These are phyloP conservation scores for Drosophila seguyi DNA, from an alignment of 1,140 invertebrate genomes.

Conservation along the genomic window DNA sequence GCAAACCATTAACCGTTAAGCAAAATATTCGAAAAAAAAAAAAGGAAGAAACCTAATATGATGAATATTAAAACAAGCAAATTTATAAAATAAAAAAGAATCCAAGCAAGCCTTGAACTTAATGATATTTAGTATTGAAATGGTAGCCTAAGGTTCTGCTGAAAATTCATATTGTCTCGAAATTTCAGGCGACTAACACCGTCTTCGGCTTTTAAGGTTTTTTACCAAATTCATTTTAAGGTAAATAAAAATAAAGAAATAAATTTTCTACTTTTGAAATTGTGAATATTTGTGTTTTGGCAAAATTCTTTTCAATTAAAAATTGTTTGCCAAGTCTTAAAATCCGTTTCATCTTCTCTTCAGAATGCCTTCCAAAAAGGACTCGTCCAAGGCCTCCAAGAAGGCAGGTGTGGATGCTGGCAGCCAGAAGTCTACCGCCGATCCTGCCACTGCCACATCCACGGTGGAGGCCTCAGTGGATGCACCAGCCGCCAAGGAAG, in stretches of 20 bases:
- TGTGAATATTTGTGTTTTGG: not conserved
- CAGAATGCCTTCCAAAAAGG: constrained; percentile 43
- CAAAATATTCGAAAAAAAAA: constrained; percentile 7
- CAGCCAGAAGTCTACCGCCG: not conserved
- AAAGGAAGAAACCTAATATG: too few relatives aligned
- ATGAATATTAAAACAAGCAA: not conserved
- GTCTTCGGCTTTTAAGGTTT: not conserved
- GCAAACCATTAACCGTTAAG: constrained; percentile 15
- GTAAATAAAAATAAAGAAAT: not conserved
- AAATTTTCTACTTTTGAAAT: not conserved
- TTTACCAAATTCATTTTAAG: constrained; percentile 9
- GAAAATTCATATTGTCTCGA: constrained; percentile 8
- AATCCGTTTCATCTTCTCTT: not conserved
- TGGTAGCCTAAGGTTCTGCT: too few relatives aligned
- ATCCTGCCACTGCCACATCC: not conserved
- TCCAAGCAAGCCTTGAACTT: constrained; percentile 17
- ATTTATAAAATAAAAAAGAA: not conserved
- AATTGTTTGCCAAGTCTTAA: not conserved
- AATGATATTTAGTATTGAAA: not conserved
- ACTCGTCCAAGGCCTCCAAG: constrained; percentile 22
- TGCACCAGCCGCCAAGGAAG: constrained; percentile 3
- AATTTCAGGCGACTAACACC: constrained; percentile 5
- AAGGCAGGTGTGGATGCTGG: constrained; percentile 5
- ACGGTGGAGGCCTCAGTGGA: not conserved
- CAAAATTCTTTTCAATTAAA: not conserved